Evolutionary conservation across 2,888 invertebrate species (phyloP), one percentile per base, ranked within the genome.

Genomic region (Cecidostiba fungosa): DNA sequence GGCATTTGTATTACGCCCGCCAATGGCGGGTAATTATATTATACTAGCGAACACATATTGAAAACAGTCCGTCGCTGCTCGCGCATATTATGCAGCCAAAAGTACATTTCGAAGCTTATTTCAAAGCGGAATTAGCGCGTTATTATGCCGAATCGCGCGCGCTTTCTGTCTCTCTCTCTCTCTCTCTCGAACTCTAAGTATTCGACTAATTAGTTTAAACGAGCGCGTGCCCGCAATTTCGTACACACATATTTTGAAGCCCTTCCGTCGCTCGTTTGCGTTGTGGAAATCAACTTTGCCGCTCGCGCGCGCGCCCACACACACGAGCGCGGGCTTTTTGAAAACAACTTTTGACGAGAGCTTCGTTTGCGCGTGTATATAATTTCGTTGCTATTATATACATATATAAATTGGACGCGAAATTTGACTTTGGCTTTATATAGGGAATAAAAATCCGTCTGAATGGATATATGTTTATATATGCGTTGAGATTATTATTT

Each of bases 151-250:
- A 70, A 85, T 43, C 16, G 70, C n/a, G 39, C 73, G 36, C 62
- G n/a, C 23, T 43, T 54, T 66, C 72, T 12, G 2, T 32, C 32
- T 32, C 32, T 32, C 32, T 47, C 62, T 66, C 73, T 16, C n/a
- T 32, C 62, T 66, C 73, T 16, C 77, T 76, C 69, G 76, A 39
- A 73, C 26, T 82, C 76, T 62, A 78, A 87, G 85, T 82, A 85
- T 85, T 77, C 77, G 62, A 77, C 77, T 82, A 82, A 85, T 85
- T 82, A 85, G 85, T 82, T 85, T 77, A 85, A 82, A 77, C 50
- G 82, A 77, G 77, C 62, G 29, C 32, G 78, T 59, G 50, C 47
- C 26, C 70, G 43, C 79, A 50, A 72, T 72, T 72, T 72, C 73
- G 29, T n/a, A 43, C 43, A 43, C 43, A 32, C 54, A 19, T n/a